Conservation (phyloP, 2,113 vertebrate species). For the Sprattus sprattus region DNA sequence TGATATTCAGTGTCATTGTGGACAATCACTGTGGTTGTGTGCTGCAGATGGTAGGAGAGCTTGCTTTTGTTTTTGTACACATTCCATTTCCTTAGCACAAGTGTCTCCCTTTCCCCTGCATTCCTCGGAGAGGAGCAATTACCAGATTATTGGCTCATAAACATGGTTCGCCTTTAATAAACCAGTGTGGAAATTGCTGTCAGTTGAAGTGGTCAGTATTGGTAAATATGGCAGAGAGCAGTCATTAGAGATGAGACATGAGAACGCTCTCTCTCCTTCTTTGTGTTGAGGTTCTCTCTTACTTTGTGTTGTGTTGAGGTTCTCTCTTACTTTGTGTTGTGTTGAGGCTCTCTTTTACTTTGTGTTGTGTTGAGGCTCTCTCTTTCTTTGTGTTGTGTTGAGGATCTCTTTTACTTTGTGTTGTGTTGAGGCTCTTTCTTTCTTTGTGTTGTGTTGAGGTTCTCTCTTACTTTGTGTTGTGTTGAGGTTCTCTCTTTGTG, state of each 20-base stretch:
- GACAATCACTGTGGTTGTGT: background rate
- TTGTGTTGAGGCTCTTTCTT: too few species aligned
- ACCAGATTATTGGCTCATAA: background rate
- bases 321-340: too few species aligned
- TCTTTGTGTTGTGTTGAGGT: too few species aligned
- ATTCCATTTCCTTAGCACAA: conserved; percentile 3
- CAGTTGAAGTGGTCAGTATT: background rate
- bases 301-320: too few species aligned
- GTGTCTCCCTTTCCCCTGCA: background rate
- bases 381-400: too few species aligned
- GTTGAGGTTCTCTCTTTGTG: too few species aligned
- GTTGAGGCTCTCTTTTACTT: too few species aligned
- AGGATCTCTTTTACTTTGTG: too few species aligned
- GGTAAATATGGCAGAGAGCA: background rate
- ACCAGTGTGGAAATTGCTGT: background rate
- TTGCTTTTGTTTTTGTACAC: background rate
- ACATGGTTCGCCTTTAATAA: background rate
- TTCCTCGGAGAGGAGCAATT: background rate
- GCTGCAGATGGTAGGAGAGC: background rate
- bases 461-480: too few species aligned
- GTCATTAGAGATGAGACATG: background rate
- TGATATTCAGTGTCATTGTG: background rate
- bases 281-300: background rate
- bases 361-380: too few species aligned
- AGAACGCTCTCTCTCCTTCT: background rate